A percentile compares a stretch with the other conserved stretches of the same genome.
phyloP scores from a whole-genome alignment of 2,797 vertebrate species.

The Furcifer pardalis region DNA sequence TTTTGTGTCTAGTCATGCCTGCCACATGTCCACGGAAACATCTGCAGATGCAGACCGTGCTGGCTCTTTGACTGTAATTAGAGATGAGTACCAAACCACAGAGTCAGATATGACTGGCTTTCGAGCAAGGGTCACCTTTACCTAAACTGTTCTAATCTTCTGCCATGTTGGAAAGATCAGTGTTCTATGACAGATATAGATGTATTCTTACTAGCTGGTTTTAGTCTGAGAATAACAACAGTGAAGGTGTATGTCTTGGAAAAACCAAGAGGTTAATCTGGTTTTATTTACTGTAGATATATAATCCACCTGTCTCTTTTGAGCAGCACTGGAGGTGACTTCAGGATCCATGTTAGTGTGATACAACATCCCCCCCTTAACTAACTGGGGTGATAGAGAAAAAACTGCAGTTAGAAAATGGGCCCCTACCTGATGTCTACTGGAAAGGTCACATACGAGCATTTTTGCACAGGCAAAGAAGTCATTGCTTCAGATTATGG shows the following conservation, averaged over 20 bases:
- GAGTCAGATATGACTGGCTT: too few relatives aligned
- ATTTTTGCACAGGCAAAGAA: neutral
- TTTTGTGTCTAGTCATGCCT: too few relatives aligned
- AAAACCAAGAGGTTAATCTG: neutral
- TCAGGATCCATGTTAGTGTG: too few relatives aligned
- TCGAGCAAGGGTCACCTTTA: too few relatives aligned
- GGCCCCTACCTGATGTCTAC: neutral
- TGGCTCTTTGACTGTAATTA: too few relatives aligned
- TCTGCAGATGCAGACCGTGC: too few relatives aligned
- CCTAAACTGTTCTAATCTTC: neutral
- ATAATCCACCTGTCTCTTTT: neutral
- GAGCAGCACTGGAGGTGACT: neutral
- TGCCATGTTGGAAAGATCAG: neutral
- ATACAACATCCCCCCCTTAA: neutral
- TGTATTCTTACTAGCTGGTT: neutral
- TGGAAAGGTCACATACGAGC: neutral
- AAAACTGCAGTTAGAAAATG: neutral
- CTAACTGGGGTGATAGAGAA: neutral
- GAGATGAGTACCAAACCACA: too few relatives aligned
- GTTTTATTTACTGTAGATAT: too few relatives aligned
- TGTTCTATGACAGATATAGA: neutral
- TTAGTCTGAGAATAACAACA: neutral
- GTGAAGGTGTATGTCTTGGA: neutral
- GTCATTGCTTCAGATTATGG: neutral
- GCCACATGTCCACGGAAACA: too few relatives aligned